Conservation (phyloP, 1,140 invertebrate genomes). For the Drosophila asahinai region DNA sequence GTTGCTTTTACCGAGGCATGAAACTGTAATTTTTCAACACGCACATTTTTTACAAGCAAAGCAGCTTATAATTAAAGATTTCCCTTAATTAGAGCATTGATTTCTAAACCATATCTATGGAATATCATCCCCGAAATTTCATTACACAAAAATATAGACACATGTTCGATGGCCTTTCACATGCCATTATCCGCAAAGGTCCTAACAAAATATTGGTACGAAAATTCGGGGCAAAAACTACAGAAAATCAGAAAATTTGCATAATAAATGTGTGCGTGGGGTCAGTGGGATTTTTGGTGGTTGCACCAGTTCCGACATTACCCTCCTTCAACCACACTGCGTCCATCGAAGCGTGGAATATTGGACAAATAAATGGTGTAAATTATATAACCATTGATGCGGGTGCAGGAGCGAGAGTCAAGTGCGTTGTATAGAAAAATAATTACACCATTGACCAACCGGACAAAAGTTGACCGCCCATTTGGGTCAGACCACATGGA, state of each 20-base stretch:
- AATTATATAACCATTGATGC: conserved; percentile 65
- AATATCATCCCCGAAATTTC: neutral
- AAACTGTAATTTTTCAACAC: neutral
- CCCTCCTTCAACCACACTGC: conserved; percentile 22
- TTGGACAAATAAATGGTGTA: conserved; percentile 69
- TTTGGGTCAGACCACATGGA: conserved; percentile 52
- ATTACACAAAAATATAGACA: conserved; percentile 33
- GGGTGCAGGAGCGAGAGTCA: conserved; percentile 32
- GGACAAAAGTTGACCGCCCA: conserved; percentile 49
- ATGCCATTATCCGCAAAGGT: conserved; percentile 45
- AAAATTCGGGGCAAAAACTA: conserved; percentile 26
- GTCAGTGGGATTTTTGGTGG: conserved; percentile 29
- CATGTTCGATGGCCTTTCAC: conserved; percentile 51
- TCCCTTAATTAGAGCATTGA: neutral
- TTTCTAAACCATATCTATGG: neutral
- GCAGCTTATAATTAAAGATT: neutral
- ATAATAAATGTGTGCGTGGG: conserved; percentile 47
- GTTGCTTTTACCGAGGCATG: no score
- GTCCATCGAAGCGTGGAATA: conserved; percentile 45
- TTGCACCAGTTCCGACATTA: conserved; percentile 11
- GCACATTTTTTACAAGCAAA: neutral
- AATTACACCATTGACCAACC: conserved; percentile 66
- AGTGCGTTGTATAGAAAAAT: conserved; percentile 46
- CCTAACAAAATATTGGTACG: conserved; percentile 1
- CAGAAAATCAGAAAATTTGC: conserved; percentile 52